phyloP scores from a whole-genome alignment of 2,888 invertebrate species.

The Ptychoptera contaminata region DNA sequence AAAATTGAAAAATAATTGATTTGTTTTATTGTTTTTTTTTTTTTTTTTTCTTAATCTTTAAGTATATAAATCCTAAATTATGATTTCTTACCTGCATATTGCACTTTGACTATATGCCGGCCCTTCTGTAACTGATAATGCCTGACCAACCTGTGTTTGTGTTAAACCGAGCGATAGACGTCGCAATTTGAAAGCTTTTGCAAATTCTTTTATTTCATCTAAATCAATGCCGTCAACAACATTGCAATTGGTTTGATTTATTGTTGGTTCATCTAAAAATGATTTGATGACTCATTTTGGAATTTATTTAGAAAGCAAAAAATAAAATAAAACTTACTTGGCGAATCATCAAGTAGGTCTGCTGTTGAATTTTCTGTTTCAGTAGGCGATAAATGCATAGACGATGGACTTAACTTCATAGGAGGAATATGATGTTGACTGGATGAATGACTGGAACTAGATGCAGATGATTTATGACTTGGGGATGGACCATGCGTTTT shows the following conservation, averaged over 20 bases:
- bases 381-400: constrained; percentile 41
- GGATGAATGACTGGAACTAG: constrained; percentile 14
- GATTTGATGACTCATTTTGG: too few species aligned
- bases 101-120: constrained; percentile 98
- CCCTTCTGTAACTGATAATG: constrained; percentile 88
- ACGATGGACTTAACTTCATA: constrained; percentile 50
- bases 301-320: neutral
- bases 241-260: constrained; percentile 85
- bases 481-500: constrained; percentile 47
- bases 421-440: constrained; percentile 15
- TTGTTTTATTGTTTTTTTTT: too few species aligned
- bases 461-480: constrained; percentile 19
- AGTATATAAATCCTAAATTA: too few species aligned
- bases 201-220: constrained; percentile 97
- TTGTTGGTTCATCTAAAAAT: constrained; percentile 69
- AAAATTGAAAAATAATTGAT: too few species aligned
- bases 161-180: constrained; percentile 87
- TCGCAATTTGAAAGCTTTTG: constrained; percentile 89
- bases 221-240: constrained; percentile 93
- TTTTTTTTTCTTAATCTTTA: neutral
- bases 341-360: constrained; percentile 66
- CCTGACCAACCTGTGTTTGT: constrained; percentile 95
- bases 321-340: constrained; percentile 47
- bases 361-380: constrained; percentile 41
- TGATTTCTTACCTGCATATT: constrained; percentile 84